phyloP scores from a whole-genome alignment of 53 echinoderm and acorn worm species.

The Echinarachnius parma region DNA sequence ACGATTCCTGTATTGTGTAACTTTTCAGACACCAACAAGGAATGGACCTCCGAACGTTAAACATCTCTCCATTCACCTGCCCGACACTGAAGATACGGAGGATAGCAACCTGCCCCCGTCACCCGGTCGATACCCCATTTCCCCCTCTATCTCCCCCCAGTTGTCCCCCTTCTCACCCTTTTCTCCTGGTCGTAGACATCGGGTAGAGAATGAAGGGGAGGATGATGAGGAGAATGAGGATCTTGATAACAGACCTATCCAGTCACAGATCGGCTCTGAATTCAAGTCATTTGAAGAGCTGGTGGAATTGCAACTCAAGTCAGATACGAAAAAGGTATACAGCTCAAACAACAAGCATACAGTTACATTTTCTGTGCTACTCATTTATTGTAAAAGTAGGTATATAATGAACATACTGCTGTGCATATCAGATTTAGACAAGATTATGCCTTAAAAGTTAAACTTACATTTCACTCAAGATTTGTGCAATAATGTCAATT shows the following conservation, averaged over 20 bases:
- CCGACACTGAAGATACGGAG: neutral
- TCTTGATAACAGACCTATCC: constrained; percentile 61
- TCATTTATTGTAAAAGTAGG: no score
- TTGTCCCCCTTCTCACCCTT: constrained; percentile 23
- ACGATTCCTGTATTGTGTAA: no score
- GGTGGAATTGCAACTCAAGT: constrained; percentile 66
- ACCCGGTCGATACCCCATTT: constrained; percentile 11
- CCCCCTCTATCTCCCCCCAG: constrained; percentile 10
- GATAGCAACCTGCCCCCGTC: neutral
- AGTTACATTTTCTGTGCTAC: no score
- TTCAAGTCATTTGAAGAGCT: constrained; percentile 89
- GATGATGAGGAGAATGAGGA: neutral
- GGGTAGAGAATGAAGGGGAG: neutral
- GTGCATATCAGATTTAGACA: no score
- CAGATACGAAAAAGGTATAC: constrained; percentile 43
- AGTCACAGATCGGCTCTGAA: constrained; percentile 45
- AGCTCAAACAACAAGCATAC: no score
- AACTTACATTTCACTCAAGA: no score
- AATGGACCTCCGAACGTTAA: neutral
- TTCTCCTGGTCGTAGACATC: neutral
- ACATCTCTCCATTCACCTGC: constrained; percentile 23
- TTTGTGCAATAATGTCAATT: no score
- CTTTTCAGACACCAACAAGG: constrained; percentile 16
- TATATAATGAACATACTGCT: no score
- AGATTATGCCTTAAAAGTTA: no score